Percentiles rank a stretch among this genome's conserved stretches.
Conservation (phyloP, 2,113 vertebrate genomes). For the Leucopsar rothschildi region DNA sequence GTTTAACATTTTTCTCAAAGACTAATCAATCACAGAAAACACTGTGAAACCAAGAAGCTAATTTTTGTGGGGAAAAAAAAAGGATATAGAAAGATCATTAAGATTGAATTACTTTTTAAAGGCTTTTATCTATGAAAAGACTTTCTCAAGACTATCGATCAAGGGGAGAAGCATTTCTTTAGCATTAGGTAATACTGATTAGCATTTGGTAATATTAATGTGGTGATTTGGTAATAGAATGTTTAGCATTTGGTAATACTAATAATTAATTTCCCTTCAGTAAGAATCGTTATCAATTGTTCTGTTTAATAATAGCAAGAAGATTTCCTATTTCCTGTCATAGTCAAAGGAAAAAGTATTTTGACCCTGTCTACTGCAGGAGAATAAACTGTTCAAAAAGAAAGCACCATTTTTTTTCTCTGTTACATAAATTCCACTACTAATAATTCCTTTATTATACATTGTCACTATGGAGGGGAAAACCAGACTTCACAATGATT, state of each 20-base stretch:
- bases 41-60: not conserved
- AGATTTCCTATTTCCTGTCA: not conserved
- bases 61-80: not conserved
- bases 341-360: not conserved
- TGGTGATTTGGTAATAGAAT: too few relatives aligned
- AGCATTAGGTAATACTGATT: too few relatives aligned
- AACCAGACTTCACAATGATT: not conserved
- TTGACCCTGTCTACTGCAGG: not conserved
- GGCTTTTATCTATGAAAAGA: not conserved
- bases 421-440: not conserved
- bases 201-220: too few relatives aligned
- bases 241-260: not conserved
- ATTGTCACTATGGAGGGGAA: not conserved
- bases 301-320: not conserved
- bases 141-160: not conserved
- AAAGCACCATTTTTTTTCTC: not conserved
- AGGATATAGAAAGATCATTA: not conserved
- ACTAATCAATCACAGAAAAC: not conserved
- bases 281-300: not conserved
- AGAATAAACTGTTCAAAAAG: not conserved
- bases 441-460: not conserved
- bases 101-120: not conserved
- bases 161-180: not conserved
- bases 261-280: not conserved
- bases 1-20: not conserved